Evolutionary conservation across 1,140 invertebrate species (phyloP).

Genomic region (Zeugodacus cucurbitae): DNA sequence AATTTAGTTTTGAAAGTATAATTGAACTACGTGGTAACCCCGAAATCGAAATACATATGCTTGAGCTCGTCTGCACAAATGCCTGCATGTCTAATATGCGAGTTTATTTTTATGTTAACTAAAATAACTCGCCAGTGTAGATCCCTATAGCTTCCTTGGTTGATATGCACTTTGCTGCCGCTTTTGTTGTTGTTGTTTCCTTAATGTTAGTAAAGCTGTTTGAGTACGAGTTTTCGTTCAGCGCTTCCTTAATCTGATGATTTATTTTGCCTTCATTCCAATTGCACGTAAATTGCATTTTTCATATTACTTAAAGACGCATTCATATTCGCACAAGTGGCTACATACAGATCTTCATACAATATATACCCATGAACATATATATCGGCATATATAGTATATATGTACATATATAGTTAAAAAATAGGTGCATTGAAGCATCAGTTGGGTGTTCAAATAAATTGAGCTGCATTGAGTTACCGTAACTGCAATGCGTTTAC

Average conservation of each 20-base stretch:
- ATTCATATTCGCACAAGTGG: neutral
- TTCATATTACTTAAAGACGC: slow-evolving; percentile 3
- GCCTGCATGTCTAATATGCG: too few relatives aligned
- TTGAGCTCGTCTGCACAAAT: too few relatives aligned
- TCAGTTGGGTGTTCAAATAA: neutral
- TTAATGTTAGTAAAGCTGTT: neutral
- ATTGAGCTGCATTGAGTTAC: slow-evolving; percentile 13
- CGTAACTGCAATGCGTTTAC: neutral
- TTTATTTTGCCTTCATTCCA: slow-evolving; percentile 22
- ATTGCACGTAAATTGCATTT: slow-evolving; percentile 31
- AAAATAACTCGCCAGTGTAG: too few relatives aligned
- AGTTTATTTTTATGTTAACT: too few relatives aligned
- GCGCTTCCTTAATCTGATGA: slow-evolving; percentile 36
- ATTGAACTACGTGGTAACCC: too few relatives aligned
- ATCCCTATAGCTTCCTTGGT: neutral
- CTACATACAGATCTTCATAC: neutral
- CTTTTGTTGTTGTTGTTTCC: neutral
- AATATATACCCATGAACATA: neutral
- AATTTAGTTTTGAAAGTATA: too few relatives aligned
- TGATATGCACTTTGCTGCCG: neutral
- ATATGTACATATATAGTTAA: neutral
- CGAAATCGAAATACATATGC: too few relatives aligned
- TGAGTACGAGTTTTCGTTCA: neutral
- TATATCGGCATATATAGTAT: neutral
- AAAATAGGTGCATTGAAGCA: neutral